A percentile compares a stretch with the other conserved stretches of the same genome.
Conservation (phyloP, 2,113 vertebrate species). For the Mionectes macconnelli region DNA sequence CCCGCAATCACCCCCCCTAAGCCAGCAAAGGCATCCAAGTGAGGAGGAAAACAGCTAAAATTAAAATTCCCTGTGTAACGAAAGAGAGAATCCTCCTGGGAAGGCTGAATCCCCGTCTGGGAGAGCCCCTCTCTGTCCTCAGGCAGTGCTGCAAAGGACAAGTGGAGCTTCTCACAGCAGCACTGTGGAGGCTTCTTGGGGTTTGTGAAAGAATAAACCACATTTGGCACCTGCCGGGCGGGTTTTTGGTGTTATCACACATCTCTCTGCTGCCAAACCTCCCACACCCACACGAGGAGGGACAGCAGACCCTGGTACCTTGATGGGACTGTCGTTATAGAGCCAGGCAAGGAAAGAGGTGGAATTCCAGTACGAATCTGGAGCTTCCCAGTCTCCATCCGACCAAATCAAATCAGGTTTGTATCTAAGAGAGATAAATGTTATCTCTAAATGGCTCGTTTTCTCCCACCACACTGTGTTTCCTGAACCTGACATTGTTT, state of each 20-base stretch:
- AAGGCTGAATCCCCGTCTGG: neutral
- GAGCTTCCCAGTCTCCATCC: conserved; percentile 94
- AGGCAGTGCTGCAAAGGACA: neutral
- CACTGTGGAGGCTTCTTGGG: neutral
- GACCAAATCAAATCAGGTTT: conserved; percentile 95
- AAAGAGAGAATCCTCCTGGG: neutral
- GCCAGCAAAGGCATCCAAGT: neutral
- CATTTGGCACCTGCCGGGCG: neutral
- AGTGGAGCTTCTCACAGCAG: neutral
- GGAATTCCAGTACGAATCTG: conserved; percentile 95
- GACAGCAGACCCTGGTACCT: conserved; percentile 70
- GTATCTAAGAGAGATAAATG: conserved; percentile 73
- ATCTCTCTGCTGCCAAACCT: neutral
- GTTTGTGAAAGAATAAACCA: neutral
- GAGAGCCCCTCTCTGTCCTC: neutral
- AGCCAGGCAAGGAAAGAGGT: conserved; percentile 94
- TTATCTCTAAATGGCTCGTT: neutral
- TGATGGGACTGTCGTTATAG: conserved; percentile 94
- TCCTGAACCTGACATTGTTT: rapidly evolving
- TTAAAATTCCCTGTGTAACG: neutral
- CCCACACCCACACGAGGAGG: neutral
- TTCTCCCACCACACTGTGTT: neutral
- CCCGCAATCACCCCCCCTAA: neutral
- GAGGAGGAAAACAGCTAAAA: neutral
- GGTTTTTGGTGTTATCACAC: neutral